Conservation (phyloP, 2,113 vertebrate genomes). For the Callipepla squamata region DNA sequence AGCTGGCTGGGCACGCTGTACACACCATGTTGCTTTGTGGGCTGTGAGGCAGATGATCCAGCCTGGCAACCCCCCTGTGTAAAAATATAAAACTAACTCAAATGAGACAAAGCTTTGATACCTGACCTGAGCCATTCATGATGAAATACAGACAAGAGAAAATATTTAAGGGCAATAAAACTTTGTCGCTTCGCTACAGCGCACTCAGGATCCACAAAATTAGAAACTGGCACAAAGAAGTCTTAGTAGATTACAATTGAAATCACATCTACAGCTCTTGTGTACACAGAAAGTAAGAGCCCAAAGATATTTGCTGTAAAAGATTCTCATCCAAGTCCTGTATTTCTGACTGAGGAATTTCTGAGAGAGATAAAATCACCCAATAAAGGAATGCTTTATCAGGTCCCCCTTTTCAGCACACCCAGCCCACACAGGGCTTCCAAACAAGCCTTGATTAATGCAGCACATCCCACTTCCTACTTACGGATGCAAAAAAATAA, state of each 20-base stretch:
- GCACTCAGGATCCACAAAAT: not conserved
- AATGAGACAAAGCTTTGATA: not conserved
- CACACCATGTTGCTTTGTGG: not conserved
- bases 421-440: not conserved
- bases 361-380: not conserved
- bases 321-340: not conserved
- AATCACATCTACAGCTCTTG: not conserved
- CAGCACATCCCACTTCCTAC: not conserved
- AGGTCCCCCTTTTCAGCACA: not conserved
- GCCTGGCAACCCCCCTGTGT: not conserved
- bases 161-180: not conserved
- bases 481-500: not conserved
- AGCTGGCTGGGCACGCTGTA: not conserved
- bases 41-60: not conserved
- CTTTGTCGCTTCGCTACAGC: not conserved
- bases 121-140: not conserved
- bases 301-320: not conserved
- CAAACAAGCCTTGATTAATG: not conserved
- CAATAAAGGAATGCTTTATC: not conserved
- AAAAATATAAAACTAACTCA: not conserved
- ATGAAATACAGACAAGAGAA: not conserved
- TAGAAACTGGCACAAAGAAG: not conserved
- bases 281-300: not conserved
- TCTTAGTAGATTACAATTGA: not conserved
- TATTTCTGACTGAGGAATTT: not conserved